Conservation (phyloP, 2,113 vertebrate genomes). For the Scomber colias region DNA sequence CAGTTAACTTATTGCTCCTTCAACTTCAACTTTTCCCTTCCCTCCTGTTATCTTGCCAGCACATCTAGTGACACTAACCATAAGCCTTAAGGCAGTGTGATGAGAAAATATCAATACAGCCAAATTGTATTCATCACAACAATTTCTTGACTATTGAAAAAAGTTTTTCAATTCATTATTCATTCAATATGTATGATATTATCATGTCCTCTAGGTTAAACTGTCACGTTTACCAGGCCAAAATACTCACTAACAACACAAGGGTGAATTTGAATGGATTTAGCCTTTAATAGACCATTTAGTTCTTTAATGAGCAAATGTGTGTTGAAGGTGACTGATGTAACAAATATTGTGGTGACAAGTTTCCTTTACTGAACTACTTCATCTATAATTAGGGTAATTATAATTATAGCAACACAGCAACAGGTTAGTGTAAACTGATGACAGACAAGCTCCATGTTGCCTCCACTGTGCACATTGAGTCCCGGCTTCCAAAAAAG, state of each 20-base stretch:
- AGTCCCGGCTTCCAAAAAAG: constrained; percentile 11
- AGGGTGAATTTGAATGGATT: neutral
- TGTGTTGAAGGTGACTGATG: neutral
- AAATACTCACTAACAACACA: neutral
- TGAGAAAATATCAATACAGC: neutral
- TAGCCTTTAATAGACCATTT: neutral
- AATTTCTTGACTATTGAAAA: neutral
- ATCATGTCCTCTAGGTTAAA: too few relatives aligned
- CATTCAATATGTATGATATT: too few relatives aligned
- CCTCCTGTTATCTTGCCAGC: constrained; percentile 20
- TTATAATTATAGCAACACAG: neutral
- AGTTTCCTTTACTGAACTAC: constrained; percentile 4
- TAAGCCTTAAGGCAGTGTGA: neutral
- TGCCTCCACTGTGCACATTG: constrained; percentile 2
- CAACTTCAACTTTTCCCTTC: neutral
- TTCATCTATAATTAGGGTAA: neutral
- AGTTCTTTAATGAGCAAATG: neutral
- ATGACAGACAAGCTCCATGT: constrained; percentile 13
- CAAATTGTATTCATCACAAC: neutral
- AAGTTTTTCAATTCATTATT: too few relatives aligned
- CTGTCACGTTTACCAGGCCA: neutral
- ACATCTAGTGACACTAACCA: constrained; percentile 20
- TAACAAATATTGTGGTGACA: neutral
- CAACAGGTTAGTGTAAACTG: neutral
- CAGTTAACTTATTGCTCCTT: constrained; percentile 12